Percentiles rank a stretch among this genome's conserved stretches.
Evolutionary conservation across 1,140 invertebrate genomes (phyloP).

Genomic region (Lerema accius): DNA sequence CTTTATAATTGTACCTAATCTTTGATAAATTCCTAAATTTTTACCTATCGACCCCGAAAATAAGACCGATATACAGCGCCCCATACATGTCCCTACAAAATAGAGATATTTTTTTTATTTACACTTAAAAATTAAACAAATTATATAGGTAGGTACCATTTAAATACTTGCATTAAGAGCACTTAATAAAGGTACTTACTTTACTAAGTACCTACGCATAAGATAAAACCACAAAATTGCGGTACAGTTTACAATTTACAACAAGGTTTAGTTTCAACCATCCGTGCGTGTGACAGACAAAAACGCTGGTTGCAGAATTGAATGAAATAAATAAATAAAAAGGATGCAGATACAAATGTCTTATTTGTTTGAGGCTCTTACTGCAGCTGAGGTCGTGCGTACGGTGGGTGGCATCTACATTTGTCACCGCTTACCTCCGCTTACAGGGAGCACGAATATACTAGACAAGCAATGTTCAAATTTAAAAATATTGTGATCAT

Average conservation of each 20-base stretch:
- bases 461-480: slow-evolving; percentile 14
- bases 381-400: slow-evolving; percentile 56
- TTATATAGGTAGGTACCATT: too few relatives aligned
- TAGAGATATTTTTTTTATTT: too few relatives aligned
- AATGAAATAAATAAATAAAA: slow-evolving; percentile 60
- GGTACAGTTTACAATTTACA: neutral
- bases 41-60: too few relatives aligned
- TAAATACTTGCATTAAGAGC: too few relatives aligned
- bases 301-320: slow-evolving; percentile 37
- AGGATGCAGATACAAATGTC: slow-evolving; percentile 55
- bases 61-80: too few relatives aligned
- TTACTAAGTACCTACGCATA: too few relatives aligned
- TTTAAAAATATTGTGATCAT: neutral
- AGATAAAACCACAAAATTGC: neutral
- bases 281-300: neutral
- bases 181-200: too few relatives aligned
- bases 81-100: too few relatives aligned
- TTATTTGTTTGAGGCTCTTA: slow-evolving; percentile 61
- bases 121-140: too few relatives aligned
- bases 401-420: slow-evolving; percentile 73
- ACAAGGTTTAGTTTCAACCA: neutral
- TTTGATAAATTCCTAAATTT: too few relatives aligned
- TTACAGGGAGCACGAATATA: slow-evolving; percentile 38
- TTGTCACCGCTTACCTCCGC: slow-evolving; percentile 64
- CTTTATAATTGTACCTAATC: too few relatives aligned